phyloP scores from a whole-genome alignment of 2,797 vertebrate genomes.

The Lepidocolaptes lacrymiger region DNA sequence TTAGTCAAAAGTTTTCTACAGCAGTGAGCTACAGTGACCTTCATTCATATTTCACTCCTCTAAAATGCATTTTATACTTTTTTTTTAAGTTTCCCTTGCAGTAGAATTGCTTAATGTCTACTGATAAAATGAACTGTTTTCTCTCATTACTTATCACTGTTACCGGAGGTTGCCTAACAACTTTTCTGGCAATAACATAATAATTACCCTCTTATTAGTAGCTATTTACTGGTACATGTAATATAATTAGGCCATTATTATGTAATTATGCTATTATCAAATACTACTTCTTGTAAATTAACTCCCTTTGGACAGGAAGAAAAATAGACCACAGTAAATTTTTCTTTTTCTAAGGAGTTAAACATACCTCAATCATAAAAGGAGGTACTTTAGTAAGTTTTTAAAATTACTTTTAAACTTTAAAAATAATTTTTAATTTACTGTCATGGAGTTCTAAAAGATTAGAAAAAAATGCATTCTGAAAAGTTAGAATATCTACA shows the following conservation, averaged over 20 bases:
- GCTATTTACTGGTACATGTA: not conserved
- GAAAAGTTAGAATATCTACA: not conserved
- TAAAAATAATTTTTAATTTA: not conserved
- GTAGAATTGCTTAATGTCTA: not conserved
- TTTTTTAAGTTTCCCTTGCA: not conserved
- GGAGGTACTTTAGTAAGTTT: not conserved
- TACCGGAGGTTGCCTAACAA: not conserved
- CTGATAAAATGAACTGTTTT: not conserved
- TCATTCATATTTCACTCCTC: not conserved
- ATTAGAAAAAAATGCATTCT: not conserved
- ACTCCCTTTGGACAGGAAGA: not conserved
- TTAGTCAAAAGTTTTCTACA: not conserved
- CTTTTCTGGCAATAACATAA: not conserved
- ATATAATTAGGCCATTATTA: not conserved
- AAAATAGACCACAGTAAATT: not conserved
- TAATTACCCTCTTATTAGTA: not conserved
- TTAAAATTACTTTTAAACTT: not conserved
- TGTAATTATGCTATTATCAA: not conserved
- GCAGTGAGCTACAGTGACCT: not conserved
- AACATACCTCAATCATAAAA: not conserved
- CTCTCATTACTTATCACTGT: not conserved
- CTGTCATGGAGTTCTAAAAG: not conserved
- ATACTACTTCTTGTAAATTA: not conserved
- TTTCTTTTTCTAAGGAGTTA: not conserved
- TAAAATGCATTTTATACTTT: not conserved